phyloP scores from a whole-genome alignment of 2,113 vertebrate species.

The Turdus rufiventris region DNA sequence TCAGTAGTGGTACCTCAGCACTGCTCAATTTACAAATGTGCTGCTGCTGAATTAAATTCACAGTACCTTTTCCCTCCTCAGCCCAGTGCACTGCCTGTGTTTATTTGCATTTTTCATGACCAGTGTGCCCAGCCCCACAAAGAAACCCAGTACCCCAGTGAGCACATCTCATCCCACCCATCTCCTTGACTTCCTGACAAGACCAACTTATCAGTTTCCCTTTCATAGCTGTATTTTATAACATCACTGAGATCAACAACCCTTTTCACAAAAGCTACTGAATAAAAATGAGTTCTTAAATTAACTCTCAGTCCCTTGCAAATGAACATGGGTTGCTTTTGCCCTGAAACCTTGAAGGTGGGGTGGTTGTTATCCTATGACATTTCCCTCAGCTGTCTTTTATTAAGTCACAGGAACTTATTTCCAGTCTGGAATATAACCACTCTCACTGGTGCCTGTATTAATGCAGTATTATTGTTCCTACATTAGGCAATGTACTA shows the following conservation, averaged over 20 bases:
- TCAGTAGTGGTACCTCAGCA: background rate
- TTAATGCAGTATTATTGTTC: background rate
- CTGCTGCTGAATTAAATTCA: background rate
- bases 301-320: background rate
- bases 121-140: background rate
- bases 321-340: background rate
- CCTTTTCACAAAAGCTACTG: background rate
- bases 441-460: background rate
- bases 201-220: background rate
- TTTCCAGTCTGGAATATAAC: background rate
- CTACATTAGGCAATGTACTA: background rate
- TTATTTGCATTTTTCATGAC: background rate
- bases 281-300: background rate
- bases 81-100: background rate
- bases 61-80: background rate
- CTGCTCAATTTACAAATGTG: background rate
- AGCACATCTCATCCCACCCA: background rate
- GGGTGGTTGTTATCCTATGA: background rate
- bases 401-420: background rate
- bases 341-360: background rate
- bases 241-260: background rate
- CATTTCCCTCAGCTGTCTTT: background rate
- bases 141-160: background rate
- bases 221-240: background rate
- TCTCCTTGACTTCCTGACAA: background rate